Percentiles rank a stretch among this genome's conserved stretches.
Conservation (phyloP, 2,888 invertebrate species). For the Tetragonisca angustula region DNA sequence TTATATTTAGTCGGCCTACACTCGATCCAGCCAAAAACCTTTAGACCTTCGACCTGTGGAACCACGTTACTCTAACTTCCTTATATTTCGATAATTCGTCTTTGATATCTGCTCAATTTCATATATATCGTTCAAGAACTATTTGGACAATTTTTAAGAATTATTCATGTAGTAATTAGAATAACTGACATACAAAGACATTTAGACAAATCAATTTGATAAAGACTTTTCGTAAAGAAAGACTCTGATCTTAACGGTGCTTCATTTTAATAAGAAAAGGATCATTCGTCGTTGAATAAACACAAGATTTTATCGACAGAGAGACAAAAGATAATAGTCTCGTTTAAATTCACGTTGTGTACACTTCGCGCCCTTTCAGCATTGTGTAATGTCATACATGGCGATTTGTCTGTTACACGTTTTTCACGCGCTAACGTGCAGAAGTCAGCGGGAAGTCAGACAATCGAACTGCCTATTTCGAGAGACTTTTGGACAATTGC, state of each 20-base stretch:
- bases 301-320: not conserved
- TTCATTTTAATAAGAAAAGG: not conserved
- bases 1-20: constrained; percentile 82
- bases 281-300: not conserved
- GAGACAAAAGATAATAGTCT: not conserved
- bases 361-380: not conserved
- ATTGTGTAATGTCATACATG: constrained; percentile 33
- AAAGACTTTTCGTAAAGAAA: not conserved
- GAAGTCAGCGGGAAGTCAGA: constrained; percentile 50
- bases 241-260: not conserved
- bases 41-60: constrained; percentile 74
- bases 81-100: constrained; percentile 27
- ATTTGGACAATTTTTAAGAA: too few relatives aligned
- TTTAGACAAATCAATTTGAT: not conserved
- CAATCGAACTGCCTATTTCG: constrained; percentile 72
- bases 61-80: constrained; percentile 63
- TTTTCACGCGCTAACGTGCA: constrained; percentile 56
- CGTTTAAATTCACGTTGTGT: not conserved
- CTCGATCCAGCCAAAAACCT: constrained; percentile 82
- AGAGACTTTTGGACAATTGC: constrained; percentile 72
- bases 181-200: too few relatives aligned
- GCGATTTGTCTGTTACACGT: constrained; percentile 39
- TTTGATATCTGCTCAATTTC: not conserved
- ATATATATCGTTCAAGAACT: rapidly evolving
- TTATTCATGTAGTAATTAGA: too few relatives aligned